These are phyloP conservation scores for Phymanthus crucifer DNA, from an alignment of 92 coral and sea anemone species.

Conservation along the genomic window DNA sequence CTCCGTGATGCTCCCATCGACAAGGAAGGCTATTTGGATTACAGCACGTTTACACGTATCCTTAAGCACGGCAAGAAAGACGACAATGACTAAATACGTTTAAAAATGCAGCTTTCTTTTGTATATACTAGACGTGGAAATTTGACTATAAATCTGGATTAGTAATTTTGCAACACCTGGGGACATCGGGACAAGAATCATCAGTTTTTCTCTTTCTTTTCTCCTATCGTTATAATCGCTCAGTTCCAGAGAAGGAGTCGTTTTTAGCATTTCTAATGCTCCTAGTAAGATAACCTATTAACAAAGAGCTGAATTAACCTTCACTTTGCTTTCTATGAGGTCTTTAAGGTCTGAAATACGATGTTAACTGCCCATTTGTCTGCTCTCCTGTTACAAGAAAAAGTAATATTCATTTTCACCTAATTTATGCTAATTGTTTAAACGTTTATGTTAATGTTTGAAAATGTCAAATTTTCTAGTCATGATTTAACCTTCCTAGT, in stretches of 20 bases:
- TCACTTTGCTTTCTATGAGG: too few species aligned
- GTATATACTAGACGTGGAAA: too few species aligned
- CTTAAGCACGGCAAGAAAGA: slow-evolving; percentile 98
- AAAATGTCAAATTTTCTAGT: neutral
- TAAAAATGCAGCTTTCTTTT: neutral
- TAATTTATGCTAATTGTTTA: too few species aligned
- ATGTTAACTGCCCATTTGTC: too few species aligned
- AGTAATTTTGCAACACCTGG: too few species aligned
- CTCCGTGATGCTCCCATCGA: slow-evolving; percentile 98
- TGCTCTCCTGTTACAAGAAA: too few species aligned
- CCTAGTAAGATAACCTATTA: neutral
- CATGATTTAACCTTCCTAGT: neutral
- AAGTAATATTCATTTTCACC: too few species aligned
- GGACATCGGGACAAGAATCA: too few species aligned
- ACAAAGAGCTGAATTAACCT: neutral
- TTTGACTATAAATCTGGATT: too few species aligned
- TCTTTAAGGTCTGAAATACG: too few species aligned
- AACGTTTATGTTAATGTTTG: neutral
- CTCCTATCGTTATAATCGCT: neutral
- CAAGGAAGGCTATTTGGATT: slow-evolving; percentile 89
- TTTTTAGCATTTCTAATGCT: neutral
- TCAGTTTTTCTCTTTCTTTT: too few species aligned
- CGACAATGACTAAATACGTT: slow-evolving; percentile 51
- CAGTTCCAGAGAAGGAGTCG: neutral
- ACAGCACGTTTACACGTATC: slow-evolving; percentile 76